phyloP scores from a whole-genome alignment of 2,888 invertebrate species.

The Patella pellucida region DNA sequence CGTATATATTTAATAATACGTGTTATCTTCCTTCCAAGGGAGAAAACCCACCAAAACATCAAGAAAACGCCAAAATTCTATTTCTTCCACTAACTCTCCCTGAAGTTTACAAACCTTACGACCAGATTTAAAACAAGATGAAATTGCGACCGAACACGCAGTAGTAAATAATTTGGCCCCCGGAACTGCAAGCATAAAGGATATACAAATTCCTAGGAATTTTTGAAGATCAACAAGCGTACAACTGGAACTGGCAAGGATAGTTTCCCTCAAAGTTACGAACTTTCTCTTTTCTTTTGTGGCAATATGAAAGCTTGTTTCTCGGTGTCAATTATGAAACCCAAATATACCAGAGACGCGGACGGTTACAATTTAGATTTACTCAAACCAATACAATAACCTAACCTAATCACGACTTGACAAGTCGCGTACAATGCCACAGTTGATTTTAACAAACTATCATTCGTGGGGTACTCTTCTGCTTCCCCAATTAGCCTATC shows the following conservation, averaged over 20 bases:
- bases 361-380: neutral
- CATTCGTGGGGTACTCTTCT: neutral
- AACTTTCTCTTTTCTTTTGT: neutral
- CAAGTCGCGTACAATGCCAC: neutral
- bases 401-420: neutral
- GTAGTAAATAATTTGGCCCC: neutral
- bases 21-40: neutral
- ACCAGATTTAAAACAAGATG: neutral
- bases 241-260: neutral
- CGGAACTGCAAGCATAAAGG: neutral
- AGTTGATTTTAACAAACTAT: neutral
- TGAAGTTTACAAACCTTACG: no score
- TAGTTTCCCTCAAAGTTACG: neutral
- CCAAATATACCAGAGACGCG: neutral
- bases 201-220: neutral
- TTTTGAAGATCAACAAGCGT: no score
- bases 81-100: no score
- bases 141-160: neutral
- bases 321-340: neutral
- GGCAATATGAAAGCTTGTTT: neutral
- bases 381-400: slow-evolving; percentile 1
- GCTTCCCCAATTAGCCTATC: neutral
- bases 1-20: neutral
- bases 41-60: neutral
- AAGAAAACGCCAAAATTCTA: neutral